phyloP scores from a whole-genome alignment of 1,140 invertebrate genomes.

The Saccostrea echinata region DNA sequence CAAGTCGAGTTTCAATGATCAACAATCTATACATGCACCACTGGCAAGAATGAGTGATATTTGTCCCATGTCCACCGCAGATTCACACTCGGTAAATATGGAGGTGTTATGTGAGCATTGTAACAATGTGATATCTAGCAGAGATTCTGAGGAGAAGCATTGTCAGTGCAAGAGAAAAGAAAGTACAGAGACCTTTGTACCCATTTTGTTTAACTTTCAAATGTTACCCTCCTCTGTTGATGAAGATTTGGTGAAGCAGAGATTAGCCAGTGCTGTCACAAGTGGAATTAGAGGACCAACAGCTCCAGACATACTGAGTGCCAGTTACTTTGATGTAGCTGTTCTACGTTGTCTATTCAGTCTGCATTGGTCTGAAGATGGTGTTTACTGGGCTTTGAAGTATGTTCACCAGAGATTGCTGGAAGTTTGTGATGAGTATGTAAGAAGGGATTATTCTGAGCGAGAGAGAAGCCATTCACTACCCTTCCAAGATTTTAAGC shows the following conservation, averaged over 20 bases:
- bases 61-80: conserved; percentile 71
- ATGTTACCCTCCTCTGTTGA: conserved; percentile 72
- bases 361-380: conserved; percentile 98
- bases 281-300: conserved; percentile 69
- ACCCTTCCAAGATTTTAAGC: conserved; percentile 92
- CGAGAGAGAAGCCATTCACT: conserved; percentile 93
- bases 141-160: conserved; percentile 59
- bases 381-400: conserved; percentile 97
- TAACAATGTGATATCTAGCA: conserved; percentile 72
- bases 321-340: conserved; percentile 97
- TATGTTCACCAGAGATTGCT: conserved; percentile 83
- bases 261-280: conserved; percentile 72
- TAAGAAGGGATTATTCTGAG: conserved; percentile 86
- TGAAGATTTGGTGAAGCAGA: conserved; percentile 75
- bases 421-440: conserved; percentile 84
- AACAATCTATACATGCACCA: conserved; percentile 69
- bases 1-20: conserved; percentile 63
- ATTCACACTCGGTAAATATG: conserved; percentile 72
- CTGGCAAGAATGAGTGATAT: conserved; percentile 78
- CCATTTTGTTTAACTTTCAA: conserved; percentile 66
- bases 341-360: conserved; percentile 98
- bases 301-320: conserved; percentile 75
- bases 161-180: conserved; percentile 75
- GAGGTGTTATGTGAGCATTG: conserved; percentile 78
- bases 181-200: conserved; percentile 68